phyloP scores from a whole-genome alignment of 1,140 invertebrate genomes.

The Calephelis virginiensis region DNA sequence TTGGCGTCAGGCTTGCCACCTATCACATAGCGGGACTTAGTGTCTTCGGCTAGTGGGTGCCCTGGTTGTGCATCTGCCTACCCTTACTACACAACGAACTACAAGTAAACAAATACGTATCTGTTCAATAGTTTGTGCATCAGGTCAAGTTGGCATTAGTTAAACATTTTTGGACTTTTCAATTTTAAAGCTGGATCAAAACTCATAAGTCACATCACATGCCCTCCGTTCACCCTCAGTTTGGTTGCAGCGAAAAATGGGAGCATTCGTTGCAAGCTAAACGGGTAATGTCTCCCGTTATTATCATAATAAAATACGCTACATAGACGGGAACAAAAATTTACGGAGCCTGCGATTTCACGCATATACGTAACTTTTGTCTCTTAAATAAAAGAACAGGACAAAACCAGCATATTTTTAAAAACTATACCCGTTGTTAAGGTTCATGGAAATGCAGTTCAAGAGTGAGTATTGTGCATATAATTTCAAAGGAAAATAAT shows the following conservation, averaged over 20 bases:
- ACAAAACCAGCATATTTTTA: constrained; percentile 35
- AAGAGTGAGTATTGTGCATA: constrained; percentile 26
- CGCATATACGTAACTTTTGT: constrained; percentile 45
- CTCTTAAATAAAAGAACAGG: constrained; percentile 36
- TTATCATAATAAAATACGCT: constrained; percentile 69
- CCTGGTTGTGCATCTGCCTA: too few relatives aligned
- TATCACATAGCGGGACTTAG: too few relatives aligned
- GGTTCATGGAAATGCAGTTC: constrained; percentile 25
- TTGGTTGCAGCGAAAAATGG: constrained; percentile 65
- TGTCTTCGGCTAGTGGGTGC: too few relatives aligned
- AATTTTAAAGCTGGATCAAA: constrained; percentile 34
- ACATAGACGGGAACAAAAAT: constrained; percentile 46
- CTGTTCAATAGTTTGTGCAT: too few relatives aligned
- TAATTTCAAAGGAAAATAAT: constrained; percentile 43
- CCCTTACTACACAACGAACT: too few relatives aligned
- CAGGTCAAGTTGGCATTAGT: too few relatives aligned
- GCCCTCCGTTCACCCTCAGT: constrained; percentile 46
- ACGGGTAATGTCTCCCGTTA: constrained; percentile 69
- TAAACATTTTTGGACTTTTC: too few relatives aligned
- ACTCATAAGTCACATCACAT: constrained; percentile 37
- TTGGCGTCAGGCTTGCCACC: too few relatives aligned
- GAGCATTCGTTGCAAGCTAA: constrained; percentile 65
- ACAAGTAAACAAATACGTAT: too few relatives aligned
- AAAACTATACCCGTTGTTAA: constrained; percentile 34
- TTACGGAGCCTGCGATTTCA: constrained; percentile 39